Conservation (phyloP, 2,797 vertebrate genomes). For the Tapera naevia region DNA sequence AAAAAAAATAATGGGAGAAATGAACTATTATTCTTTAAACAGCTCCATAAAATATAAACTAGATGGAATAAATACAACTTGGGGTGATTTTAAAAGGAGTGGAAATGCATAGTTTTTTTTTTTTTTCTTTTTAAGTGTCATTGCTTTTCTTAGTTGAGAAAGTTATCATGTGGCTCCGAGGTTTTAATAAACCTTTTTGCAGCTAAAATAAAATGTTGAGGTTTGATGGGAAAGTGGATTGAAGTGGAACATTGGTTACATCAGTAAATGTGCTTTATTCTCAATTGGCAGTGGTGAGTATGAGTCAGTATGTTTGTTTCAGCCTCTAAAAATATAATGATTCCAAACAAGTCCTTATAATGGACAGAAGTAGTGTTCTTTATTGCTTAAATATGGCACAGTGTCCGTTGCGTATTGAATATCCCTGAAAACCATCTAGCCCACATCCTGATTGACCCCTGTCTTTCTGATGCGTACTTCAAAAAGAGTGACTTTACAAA, state of each 20-base stretch:
- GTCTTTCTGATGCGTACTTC: neutral
- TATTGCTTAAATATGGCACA: neutral
- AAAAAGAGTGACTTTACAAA: neutral
- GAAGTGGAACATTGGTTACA: conserved; percentile 64
- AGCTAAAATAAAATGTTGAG: conserved; percentile 50
- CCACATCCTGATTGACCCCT: neutral
- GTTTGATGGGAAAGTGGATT: conserved; percentile 54
- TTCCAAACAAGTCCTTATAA: conserved; percentile 44
- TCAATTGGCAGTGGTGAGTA: conserved; percentile 55
- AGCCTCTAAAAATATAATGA: conserved; percentile 68
- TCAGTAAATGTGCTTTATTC: conserved; percentile 65
- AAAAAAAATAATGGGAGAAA: neutral
- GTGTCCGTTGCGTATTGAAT: neutral
- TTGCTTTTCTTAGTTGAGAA: neutral
- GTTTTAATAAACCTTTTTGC: conserved; percentile 62
- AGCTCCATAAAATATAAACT: neutral
- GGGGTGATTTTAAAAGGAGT: neutral
- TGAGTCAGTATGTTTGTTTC: conserved; percentile 71
- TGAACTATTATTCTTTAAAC: neutral
- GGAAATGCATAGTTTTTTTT: neutral
- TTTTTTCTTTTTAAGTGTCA: neutral
- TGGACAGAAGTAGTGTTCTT: conserved; percentile 35
- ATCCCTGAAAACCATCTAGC: neutral
- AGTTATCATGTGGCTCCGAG: neutral
- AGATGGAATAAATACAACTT: neutral